Percentiles rank a stretch among this genome's conserved stretches.
Conservation (phyloP, 53 echinoderm and acorn worm species). For the Patiria pectinifera region DNA sequence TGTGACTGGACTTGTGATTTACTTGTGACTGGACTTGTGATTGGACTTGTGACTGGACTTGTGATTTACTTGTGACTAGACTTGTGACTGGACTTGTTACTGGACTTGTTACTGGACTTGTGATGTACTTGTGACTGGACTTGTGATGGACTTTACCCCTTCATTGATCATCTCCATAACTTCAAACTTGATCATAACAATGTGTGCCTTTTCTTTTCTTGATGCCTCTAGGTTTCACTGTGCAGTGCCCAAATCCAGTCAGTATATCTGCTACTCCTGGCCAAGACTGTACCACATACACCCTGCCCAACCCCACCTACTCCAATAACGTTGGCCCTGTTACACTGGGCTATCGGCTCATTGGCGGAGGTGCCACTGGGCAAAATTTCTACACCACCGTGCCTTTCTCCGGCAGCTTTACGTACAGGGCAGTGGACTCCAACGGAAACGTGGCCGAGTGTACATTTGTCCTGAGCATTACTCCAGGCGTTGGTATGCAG, state of each 20-base stretch:
- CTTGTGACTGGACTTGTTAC: no score
- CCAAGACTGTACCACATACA: constrained; percentile 23
- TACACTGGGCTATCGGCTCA: constrained; percentile 21
- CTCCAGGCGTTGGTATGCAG: not conserved
- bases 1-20: no score
- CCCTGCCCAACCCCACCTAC: constrained; percentile 22
- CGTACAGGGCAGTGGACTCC: constrained; percentile 5
- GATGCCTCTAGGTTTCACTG: constrained; percentile 15
- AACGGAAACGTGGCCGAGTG: constrained; percentile 24
- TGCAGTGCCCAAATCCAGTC: constrained; percentile 26
- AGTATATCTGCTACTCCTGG: not conserved
- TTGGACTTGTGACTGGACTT: no score
- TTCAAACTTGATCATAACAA: not conserved
- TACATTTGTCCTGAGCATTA: constrained; percentile 25
- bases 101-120: no score
- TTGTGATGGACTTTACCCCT: not conserved
- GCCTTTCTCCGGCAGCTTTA: constrained; percentile 14
- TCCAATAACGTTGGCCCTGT: not conserved
- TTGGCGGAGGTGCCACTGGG: constrained; percentile 11
- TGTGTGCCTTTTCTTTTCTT: not conserved
- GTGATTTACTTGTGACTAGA: no score
- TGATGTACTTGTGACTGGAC: no score
- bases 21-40: no score
- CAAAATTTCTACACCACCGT: constrained; percentile 35
- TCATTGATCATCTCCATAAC: not conserved